These are phyloP conservation scores for Garra rufa DNA, from an alignment of 2,113 vertebrate genomes.

Conservation along the genomic window DNA sequence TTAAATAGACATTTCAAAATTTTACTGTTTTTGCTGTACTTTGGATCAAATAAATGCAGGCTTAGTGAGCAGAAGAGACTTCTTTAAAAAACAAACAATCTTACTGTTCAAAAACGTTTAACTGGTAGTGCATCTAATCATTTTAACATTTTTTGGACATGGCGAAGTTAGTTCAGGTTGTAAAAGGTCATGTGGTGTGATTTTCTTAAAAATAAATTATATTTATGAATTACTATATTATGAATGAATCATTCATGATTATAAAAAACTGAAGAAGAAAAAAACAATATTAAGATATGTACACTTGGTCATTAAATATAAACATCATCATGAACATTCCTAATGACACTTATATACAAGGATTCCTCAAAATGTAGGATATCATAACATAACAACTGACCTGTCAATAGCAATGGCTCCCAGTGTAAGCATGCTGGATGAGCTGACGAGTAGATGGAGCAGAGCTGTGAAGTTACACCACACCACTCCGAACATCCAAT, in stretches of 20 bases:
- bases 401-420: conserved; percentile 95
- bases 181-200: not conserved
- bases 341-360: not conserved
- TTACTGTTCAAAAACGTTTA: too few species aligned
- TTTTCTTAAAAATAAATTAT: not conserved
- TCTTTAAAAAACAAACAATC: too few species aligned
- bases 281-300: not conserved
- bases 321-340: not conserved
- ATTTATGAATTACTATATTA: not conserved
- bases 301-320: not conserved
- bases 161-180: not conserved
- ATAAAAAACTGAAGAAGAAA: not conserved
- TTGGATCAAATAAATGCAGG: too few species aligned
- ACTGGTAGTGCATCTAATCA: too few species aligned
- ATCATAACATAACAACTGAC: conserved; percentile 70
- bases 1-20: too few species aligned
- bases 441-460: conserved; percentile 96
- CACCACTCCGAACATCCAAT: conserved; percentile 96
- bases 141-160: not conserved
- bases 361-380: not conserved
- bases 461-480: conserved; percentile 98
- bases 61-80: too few species aligned
- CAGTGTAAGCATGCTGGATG: conserved; percentile 96
- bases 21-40: too few species aligned
- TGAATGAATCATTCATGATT: not conserved